Evolutionary conservation across 2,888 invertebrate species (phyloP).

Genomic region (Tachina grossa): DNA sequence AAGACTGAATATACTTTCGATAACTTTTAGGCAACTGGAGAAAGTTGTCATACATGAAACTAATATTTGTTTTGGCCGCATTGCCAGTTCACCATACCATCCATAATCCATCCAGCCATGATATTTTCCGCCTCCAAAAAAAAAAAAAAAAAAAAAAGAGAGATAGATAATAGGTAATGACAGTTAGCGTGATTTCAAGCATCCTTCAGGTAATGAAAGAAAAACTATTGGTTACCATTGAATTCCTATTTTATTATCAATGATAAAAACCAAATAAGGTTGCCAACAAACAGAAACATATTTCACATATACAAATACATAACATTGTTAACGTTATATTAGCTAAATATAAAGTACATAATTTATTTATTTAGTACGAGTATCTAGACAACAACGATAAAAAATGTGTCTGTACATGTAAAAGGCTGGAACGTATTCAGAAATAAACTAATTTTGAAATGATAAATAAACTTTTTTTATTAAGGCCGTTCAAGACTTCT

Average conservation of each 20-base stretch:
- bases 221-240: slow-evolving; percentile 11
- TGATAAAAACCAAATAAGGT: not conserved
- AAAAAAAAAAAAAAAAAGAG: not conserved
- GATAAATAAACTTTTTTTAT: no score
- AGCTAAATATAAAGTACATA: not conserved
- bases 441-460: no score
- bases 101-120: no score
- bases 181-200: not conserved
- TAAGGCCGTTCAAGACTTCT: no score
- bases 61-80: no score
- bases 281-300: not conserved
- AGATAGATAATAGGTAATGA: no score
- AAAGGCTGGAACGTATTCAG: no score
- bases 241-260: not conserved
- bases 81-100: no score
- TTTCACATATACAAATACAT: not conserved
- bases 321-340: not conserved
- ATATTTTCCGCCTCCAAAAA: not conserved
- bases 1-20: no score
- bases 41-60: no score
- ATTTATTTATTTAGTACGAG: not conserved
- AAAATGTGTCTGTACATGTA: not conserved
- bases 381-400: not conserved
- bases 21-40: no score
- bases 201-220: slow-evolving; percentile 9